Conservation (phyloP, 2,888 invertebrate species). For the Drosophila pegasa region DNA sequence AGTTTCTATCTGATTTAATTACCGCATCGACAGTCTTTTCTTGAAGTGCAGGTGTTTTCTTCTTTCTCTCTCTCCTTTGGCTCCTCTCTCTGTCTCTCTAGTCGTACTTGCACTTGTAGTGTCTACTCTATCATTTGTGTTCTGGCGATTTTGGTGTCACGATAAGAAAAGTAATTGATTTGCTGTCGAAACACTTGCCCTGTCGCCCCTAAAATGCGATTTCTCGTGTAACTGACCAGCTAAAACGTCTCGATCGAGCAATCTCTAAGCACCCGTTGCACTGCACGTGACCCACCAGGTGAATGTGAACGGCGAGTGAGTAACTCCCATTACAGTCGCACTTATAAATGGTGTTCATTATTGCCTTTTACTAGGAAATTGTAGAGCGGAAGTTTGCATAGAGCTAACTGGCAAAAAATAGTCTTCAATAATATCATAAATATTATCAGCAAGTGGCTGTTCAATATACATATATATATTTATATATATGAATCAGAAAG, state of each 20-base stretch:
- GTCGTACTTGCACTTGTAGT: constrained; percentile 3
- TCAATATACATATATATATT: neutral
- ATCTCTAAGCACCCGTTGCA: neutral
- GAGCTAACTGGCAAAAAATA: neutral
- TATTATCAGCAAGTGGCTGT: constrained; percentile 9
- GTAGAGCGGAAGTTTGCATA: constrained; percentile 40
- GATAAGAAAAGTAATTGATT: constrained; percentile 73
- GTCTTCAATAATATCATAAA: constrained; percentile 11
- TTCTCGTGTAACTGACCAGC: constrained; percentile 29
- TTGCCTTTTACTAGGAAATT: constrained; percentile 7
- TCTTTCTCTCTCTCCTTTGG: neutral
- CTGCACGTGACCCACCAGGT: constrained; percentile 33
- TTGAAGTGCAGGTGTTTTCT: neutral
- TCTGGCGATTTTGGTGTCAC: constrained; percentile 32
- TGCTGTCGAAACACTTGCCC: constrained; percentile 44
- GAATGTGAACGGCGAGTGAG: constrained; percentile 6
- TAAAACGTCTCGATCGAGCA: neutral
- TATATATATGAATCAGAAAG: constrained; percentile 5
- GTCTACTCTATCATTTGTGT: constrained; percentile 12
- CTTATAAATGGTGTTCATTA: constrained; percentile 31
- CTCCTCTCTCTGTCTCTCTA: neutral
- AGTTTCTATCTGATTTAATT: neutral
- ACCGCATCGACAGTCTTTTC: neutral
- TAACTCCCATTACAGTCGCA: neutral
- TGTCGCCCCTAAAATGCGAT: constrained; percentile 14